phyloP scores from a whole-genome alignment of 1,140 invertebrate species.

The Calephelis virginiensis region DNA sequence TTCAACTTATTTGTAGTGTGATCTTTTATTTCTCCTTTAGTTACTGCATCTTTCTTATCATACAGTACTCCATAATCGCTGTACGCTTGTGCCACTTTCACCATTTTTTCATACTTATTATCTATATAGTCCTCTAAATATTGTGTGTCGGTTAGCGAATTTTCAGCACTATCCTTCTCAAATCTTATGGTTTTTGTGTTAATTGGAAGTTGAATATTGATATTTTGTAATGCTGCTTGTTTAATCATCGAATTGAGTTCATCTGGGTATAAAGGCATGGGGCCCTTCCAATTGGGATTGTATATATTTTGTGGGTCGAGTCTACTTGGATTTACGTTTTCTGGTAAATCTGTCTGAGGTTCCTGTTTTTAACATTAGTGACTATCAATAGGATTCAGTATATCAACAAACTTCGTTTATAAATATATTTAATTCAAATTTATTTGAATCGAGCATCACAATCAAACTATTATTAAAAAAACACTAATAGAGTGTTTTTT shows the following conservation, averaged over 20 bases:
- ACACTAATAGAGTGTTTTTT: no score
- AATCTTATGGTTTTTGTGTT: conserved; percentile 30
- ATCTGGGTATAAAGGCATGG: conserved; percentile 56
- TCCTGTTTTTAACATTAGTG: conserved; percentile 2
- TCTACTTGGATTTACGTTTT: conserved; percentile 9
- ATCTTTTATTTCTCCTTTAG: conserved; percentile 21
- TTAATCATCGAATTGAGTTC: conserved; percentile 56
- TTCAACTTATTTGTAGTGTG: conserved; percentile 6
- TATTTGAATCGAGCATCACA: no score
- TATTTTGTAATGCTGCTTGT: conserved; percentile 41
- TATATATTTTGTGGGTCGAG: conserved; percentile 25
- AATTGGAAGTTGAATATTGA: conserved; percentile 32
- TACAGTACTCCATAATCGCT: conserved; percentile 66
- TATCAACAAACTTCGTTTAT: no score
- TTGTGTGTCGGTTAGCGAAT: conserved; percentile 46
- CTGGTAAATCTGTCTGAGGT: not conserved
- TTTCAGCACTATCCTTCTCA: conserved; percentile 31
- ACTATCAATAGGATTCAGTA: no score
- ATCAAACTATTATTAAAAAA: no score
- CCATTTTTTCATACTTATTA: conserved; percentile 51
- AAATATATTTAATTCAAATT: no score
- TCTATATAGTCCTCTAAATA: conserved; percentile 57
- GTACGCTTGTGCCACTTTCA: conserved; percentile 58
- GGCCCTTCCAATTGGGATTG: conserved; percentile 61
- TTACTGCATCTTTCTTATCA: conserved; percentile 39